Base-by-base conservation (phyloP, 2,797 vertebrate species). In the Sebastiscus tertius region DNA sequence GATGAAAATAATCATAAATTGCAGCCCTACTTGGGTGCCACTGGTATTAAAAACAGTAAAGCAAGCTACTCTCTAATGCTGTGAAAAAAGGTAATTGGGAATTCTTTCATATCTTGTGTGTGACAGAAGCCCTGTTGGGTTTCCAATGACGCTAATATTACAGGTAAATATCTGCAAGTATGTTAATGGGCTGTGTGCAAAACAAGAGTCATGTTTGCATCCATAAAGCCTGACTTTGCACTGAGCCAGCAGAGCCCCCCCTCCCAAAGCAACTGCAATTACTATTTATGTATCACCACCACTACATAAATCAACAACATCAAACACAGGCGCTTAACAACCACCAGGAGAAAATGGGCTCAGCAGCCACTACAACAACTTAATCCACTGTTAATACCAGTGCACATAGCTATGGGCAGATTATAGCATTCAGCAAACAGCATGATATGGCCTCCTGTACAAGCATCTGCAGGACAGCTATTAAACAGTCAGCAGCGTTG, bases 381-480 rank as follows among this genome's bases (percentile, higher is more conserved):
- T 18, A 13, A 77, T 10, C n/a, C 31, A 62, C 18, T 75, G 29
- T 20, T 11, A 62, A 42, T 55, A 26, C 11, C 4, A 46, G 16
- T 39, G 6, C 26, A 62, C 6, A 31, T 26, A 59, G 33, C 29
- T 13, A 11, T 14, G 6, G 10, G 54, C 7, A 49, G 63, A 36
- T 4, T 72, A 13, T 20, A 59, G 18, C 42, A 66, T 24, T 72
- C 72, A 80, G 67, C 52, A 72, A 22, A 58, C 14, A 33, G 26
- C 31, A 18, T 8, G 10, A 59, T 26, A 26, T 4, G 16, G 56
- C 14, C 31, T 10, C 9, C 20, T 27, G 58, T 42, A 64, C 55
- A 58, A 77, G 31, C 60, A 49, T 66, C 61, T 39, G 66, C 22
- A 81, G 75, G 27, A 55, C 33, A 12, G 31, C 49, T 42, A 66